These are phyloP conservation scores for Xanthorhoe designata DNA, from an alignment of 2,888 invertebrate species.

Conservation along the genomic window DNA sequence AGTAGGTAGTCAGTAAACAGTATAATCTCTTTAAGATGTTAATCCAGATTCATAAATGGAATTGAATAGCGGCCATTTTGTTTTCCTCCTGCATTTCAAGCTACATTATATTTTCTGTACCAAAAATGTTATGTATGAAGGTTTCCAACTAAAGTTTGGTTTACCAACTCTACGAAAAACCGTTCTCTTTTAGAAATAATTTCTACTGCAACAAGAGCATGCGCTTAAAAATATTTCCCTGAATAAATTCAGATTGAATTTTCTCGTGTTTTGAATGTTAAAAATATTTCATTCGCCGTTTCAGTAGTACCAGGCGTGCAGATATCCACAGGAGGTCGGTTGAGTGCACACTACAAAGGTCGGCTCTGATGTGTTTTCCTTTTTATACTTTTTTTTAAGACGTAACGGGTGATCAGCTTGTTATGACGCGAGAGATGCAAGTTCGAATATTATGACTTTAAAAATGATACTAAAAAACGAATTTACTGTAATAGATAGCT, in stretches of 20 bases:
- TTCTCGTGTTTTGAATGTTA: conserved; percentile 64
- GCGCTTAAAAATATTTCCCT: conserved; percentile 49
- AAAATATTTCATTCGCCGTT: conserved; percentile 70
- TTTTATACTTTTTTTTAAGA: conserved; percentile 63
- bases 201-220: conserved; percentile 41
- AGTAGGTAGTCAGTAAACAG: no score
- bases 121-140: background rate
- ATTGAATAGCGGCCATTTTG: no score
- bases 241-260: conserved; percentile 60
- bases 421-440: background rate
- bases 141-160: background rate
- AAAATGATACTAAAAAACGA: no score
- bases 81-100: no score
- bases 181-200: conserved; percentile 16
- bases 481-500: no score
- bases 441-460: background rate
- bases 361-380: conserved; percentile 68
- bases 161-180: conserved; percentile 12
- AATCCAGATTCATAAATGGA: no score
- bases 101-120: no score
- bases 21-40: no score
- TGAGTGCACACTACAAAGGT: conserved; percentile 74
- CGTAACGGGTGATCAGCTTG: no score
- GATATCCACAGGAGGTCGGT: conserved; percentile 67
- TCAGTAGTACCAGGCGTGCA: conserved; percentile 69